A percentile compares a stretch with the other conserved stretches of the same genome.
These are phyloP conservation scores for Origma solitaria DNA, from an alignment of 2,113 vertebrate species.

Conservation along the genomic window DNA sequence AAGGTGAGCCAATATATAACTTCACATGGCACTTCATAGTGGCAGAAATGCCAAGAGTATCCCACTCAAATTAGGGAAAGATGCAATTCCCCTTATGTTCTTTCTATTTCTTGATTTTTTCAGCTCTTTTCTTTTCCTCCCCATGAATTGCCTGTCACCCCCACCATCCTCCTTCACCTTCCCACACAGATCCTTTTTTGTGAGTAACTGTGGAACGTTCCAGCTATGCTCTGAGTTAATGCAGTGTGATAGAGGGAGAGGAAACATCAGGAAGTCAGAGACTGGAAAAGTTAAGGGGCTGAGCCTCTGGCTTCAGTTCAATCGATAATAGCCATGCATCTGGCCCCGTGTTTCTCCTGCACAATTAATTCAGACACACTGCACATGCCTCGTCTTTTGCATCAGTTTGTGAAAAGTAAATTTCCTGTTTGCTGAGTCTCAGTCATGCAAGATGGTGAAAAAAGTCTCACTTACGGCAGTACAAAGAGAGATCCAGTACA, in stretches of 20 bases:
- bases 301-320: conserved; percentile 12
- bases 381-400: not conserved
- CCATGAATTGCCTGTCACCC: conserved; percentile 2
- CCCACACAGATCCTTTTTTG: conserved; percentile 50
- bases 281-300: conserved; percentile 12
- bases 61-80: conserved; percentile 16
- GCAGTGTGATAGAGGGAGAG: not conserved
- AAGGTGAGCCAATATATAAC: not conserved
- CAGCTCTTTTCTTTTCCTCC: conserved; percentile 15
- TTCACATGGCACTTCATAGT: conserved; percentile 10
- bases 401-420: not conserved
- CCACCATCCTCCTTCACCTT: conserved; percentile 52
- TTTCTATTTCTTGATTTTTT: conserved; percentile 52
- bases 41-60: conserved; percentile 35
- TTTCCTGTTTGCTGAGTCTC: not conserved
- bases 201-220: not conserved
- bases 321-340: not conserved
- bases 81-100: conserved; percentile 39
- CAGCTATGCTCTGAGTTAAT: not conserved
- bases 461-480: not conserved
- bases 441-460: not conserved
- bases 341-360: not conserved
- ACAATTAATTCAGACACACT: not conserved
- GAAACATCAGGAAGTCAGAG: conserved; percentile 28
- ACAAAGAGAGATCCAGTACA: not conserved